Evolutionary conservation across 2,888 invertebrate genomes (phyloP).

Genomic region (Nymphalis urticae): DNA sequence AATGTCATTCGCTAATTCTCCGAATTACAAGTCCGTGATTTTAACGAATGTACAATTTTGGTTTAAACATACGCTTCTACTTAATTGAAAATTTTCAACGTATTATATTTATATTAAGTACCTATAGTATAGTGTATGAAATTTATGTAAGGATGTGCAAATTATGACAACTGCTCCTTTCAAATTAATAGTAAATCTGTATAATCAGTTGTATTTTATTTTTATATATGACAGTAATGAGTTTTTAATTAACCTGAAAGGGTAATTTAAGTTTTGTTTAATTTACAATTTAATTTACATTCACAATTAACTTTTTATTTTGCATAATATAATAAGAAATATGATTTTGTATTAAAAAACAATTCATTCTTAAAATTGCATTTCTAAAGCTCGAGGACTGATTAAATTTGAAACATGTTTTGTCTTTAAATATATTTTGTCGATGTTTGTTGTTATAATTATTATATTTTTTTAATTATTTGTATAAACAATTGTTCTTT

Average conservation of each 20-base stretch:
- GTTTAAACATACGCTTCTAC: slow-evolving; percentile 78
- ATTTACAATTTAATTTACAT: slow-evolving; percentile 44
- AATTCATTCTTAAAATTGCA: slow-evolving; percentile 79
- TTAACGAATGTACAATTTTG: slow-evolving; percentile 56
- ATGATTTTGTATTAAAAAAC: slow-evolving; percentile 59
- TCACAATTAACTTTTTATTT: slow-evolving; percentile 54
- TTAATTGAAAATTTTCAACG: slow-evolving; percentile 76
- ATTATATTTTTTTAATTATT: slow-evolving; percentile 85
- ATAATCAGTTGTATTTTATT: slow-evolving; percentile 46
- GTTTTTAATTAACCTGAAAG: slow-evolving; percentile 57
- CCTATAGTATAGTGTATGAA: slow-evolving; percentile 70
- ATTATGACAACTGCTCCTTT: slow-evolving; percentile 74
- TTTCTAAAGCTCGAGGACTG: slow-evolving; percentile 79
- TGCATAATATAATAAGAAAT: slow-evolving; percentile 74
- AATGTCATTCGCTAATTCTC: slow-evolving; percentile 33
- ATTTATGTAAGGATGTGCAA: slow-evolving; percentile 70
- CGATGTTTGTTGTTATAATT: slow-evolving; percentile 83
- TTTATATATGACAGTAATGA: slow-evolving; percentile 51
- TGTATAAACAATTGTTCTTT: slow-evolving; percentile 88
- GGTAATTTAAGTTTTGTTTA: slow-evolving; percentile 61
- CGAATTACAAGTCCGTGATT: slow-evolving; percentile 44
- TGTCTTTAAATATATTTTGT: slow-evolving; percentile 82
- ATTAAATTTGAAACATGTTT: slow-evolving; percentile 79
- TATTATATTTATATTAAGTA: slow-evolving; percentile 79
- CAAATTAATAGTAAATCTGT: slow-evolving; percentile 50